Percentiles rank a stretch among this genome's conserved stretches.
Conservation (phyloP, 2,888 invertebrate genomes). For the Ferdinandea cuprea region DNA sequence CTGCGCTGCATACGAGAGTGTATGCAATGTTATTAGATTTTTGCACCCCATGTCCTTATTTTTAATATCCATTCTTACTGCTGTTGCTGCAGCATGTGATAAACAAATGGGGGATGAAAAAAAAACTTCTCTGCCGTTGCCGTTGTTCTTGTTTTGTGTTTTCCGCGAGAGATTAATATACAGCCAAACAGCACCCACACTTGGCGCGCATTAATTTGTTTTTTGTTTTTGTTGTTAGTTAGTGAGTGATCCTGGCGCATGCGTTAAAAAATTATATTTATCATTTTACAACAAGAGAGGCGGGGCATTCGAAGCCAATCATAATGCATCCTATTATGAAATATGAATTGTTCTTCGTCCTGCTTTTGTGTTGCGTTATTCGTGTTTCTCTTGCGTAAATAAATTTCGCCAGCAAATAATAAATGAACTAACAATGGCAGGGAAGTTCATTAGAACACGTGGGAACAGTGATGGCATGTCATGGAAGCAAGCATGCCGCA, state of each 20-base stretch:
- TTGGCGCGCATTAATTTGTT: constrained; percentile 56
- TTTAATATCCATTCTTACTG: constrained; percentile 39
- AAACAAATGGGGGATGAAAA: constrained; percentile 63
- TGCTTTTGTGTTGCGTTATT: constrained; percentile 71
- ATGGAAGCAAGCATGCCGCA: constrained; percentile 4
- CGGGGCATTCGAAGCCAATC: constrained; percentile 77
- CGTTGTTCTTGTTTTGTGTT: constrained; percentile 57
- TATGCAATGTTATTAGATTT: constrained; percentile 70
- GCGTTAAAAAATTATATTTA: constrained; percentile 82
- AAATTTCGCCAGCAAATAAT: constrained; percentile 67
- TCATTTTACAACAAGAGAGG: constrained; percentile 80
- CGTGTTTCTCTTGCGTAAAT: constrained; percentile 64
- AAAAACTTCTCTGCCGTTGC: constrained; percentile 8
- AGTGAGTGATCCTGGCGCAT: constrained; percentile 78
- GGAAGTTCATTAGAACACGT: constrained; percentile 75
- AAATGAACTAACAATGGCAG: constrained; percentile 67
- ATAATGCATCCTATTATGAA: constrained; percentile 74
- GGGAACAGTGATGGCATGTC: constrained; percentile 63
- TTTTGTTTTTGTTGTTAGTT: too few species aligned
- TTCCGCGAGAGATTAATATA: constrained; percentile 66
- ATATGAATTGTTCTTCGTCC: constrained; percentile 71
- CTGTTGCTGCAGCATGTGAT: constrained; percentile 54
- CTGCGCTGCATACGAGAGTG: constrained; percentile 54
- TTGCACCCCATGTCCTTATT: constrained; percentile 59
- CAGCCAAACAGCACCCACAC: constrained; percentile 48